phyloP scores from a whole-genome alignment of 2,888 invertebrate genomes.

The Muscina levida region DNA sequence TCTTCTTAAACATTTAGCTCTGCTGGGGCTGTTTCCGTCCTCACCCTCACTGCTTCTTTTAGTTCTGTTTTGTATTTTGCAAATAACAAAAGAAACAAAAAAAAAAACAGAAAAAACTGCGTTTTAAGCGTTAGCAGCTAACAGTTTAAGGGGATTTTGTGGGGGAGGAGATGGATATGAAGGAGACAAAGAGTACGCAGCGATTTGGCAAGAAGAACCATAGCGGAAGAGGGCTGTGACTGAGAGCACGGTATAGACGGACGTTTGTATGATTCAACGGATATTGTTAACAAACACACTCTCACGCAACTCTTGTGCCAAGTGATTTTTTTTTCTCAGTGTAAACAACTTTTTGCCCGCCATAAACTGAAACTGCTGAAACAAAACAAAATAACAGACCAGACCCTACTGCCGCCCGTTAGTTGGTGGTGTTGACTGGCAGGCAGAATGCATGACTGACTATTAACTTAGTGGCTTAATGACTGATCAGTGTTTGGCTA shows the following conservation, averaged over 20 bases:
- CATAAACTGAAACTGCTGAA: constrained; percentile 1
- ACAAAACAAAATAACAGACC: constrained; percentile 7
- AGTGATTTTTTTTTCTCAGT: constrained; percentile 1
- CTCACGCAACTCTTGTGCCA: neutral
- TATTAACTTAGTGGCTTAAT: no score
- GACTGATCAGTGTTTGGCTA: neutral
- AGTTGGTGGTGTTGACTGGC: no score
- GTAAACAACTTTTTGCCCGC: constrained; percentile 37
- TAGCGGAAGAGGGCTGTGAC: neutral
- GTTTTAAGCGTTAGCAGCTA: constrained; percentile 6
- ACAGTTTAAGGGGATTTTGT: neutral
- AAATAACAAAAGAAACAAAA: constrained; percentile 15
- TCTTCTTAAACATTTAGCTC: neutral
- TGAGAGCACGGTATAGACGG: neutral
- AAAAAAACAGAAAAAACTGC: constrained; percentile 15
- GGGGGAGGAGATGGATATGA: neutral
- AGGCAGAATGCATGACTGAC: no score
- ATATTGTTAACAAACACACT: constrained; percentile 21
- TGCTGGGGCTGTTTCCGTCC: no score
- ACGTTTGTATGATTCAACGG: constrained; percentile 23
- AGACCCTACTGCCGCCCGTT: neutral
- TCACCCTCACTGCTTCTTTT: neutral
- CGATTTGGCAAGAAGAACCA: no score
- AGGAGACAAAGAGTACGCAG: no score
- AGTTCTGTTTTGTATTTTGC: constrained; percentile 6